Conservation (phyloP, 2,888 invertebrate genomes). For the Lithosia quadra region DNA sequence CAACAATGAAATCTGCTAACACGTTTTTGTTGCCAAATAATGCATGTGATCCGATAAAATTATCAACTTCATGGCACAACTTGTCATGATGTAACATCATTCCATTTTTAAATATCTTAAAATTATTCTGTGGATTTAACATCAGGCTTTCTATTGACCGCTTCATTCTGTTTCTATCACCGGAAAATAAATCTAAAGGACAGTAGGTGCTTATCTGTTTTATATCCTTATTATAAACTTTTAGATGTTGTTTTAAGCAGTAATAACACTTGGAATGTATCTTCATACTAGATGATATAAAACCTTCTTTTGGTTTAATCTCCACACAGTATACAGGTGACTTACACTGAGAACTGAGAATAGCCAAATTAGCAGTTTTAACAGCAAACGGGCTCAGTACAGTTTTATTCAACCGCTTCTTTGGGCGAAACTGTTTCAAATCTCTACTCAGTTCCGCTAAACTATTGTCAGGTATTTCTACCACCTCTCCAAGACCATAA, state of each 20-base stretch:
- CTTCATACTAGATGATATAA: conserved; percentile 71
- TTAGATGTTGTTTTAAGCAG: conserved; percentile 86
- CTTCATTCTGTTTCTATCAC: conserved; percentile 85
- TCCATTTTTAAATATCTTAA: conserved; percentile 86
- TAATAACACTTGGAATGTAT: conserved; percentile 83
- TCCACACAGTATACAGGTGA: conserved; percentile 84
- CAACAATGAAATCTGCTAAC: conserved; percentile 71
- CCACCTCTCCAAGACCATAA: conserved; percentile 66
- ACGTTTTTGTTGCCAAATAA: conserved; percentile 57
- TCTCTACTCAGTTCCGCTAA: conserved; percentile 62
- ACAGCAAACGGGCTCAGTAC: conserved; percentile 76
- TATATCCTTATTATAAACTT: conserved; percentile 85
- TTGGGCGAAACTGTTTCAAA: conserved; percentile 68
- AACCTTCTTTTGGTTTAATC: conserved; percentile 90
- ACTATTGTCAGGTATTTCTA: conserved; percentile 68
- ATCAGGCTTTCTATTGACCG: conserved; percentile 82
- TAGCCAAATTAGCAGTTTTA: conserved; percentile 77
- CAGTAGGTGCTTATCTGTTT: conserved; percentile 88
- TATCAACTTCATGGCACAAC: conserved; percentile 52
- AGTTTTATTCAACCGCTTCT: conserved; percentile 76
- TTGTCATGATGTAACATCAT: conserved; percentile 65
- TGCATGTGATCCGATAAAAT: conserved; percentile 48
- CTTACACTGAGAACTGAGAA: conserved; percentile 55
- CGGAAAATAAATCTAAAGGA: conserved; percentile 91
- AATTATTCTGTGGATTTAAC: conserved; percentile 88